Evolutionary conservation across 1,140 invertebrate genomes (phyloP).

Genomic region (Cydia amplana): DNA sequence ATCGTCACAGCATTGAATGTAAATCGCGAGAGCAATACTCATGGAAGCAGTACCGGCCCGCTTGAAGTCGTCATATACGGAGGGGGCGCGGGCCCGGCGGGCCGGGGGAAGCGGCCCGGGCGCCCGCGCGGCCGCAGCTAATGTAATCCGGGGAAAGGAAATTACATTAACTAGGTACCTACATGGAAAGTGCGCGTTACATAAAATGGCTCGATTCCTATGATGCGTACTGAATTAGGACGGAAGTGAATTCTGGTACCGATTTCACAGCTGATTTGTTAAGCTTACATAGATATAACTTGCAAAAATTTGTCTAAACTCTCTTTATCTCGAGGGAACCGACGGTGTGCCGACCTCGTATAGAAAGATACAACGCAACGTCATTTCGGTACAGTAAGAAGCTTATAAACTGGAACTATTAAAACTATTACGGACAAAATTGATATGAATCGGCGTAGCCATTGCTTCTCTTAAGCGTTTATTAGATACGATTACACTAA

Average conservation of each 20-base stretch:
- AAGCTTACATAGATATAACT: constrained; percentile 74
- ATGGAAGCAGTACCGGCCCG: constrained; percentile 71
- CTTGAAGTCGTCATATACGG: constrained; percentile 48
- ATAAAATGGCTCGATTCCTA: constrained; percentile 79
- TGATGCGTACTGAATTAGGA: constrained; percentile 78
- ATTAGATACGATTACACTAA: constrained; percentile 69
- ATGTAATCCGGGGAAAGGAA: constrained; percentile 73
- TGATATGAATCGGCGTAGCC: constrained; percentile 77
- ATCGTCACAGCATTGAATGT: constrained; percentile 53
- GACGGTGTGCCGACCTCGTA: constrained; percentile 53
- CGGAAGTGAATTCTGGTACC: constrained; percentile 79
- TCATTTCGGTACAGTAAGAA: constrained; percentile 70
- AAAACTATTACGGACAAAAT: constrained; percentile 77
- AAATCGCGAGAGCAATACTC: constrained; percentile 59
- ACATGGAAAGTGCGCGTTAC: constrained; percentile 71
- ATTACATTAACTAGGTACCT: constrained; percentile 70
- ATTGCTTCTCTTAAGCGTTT: constrained; percentile 72
- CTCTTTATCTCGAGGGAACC: constrained; percentile 56
- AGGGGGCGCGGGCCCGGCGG: constrained; percentile 36
- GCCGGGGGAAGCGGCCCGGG: constrained; percentile 47
- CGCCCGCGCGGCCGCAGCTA: constrained; percentile 52
- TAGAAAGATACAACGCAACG: constrained; percentile 56
- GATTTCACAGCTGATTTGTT: constrained; percentile 76
- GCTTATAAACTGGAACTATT: constrained; percentile 77
- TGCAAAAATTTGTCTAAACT: constrained; percentile 73